These are phyloP conservation scores for Cephalopholis sonnerati DNA, from an alignment of 2,113 vertebrate genomes.

Conservation along the genomic window DNA sequence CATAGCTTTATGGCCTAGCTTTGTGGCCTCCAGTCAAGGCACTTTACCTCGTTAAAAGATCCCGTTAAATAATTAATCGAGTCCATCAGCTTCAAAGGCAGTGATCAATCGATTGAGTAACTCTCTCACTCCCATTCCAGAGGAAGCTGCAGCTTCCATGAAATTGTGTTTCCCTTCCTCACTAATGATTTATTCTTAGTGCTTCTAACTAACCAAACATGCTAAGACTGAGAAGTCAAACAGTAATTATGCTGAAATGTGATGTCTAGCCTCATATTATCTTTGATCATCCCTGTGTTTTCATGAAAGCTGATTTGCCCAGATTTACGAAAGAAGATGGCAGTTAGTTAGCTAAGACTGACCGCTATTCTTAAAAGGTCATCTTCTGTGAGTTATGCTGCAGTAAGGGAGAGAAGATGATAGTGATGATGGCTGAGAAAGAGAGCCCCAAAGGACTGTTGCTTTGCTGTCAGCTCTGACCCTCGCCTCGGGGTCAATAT, in stretches of 20 bases:
- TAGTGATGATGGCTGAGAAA: slow-evolving; percentile 25
- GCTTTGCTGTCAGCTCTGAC: slow-evolving; percentile 46
- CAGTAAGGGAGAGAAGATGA: slow-evolving; percentile 11
- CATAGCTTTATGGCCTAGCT: slow-evolving; percentile 59
- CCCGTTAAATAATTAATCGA: slow-evolving; percentile 80
- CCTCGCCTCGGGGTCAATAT: slow-evolving; percentile 47
- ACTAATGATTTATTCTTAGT: slow-evolving; percentile 50
- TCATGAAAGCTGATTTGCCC: slow-evolving; percentile 46
- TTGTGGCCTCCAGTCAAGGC: slow-evolving; percentile 65
- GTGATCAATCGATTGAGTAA: slow-evolving; percentile 67
- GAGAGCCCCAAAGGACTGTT: slow-evolving; percentile 27
- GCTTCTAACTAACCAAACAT: slow-evolving; percentile 44
- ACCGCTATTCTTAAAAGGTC: slow-evolving; percentile 36
- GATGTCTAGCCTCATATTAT: slow-evolving; percentile 3
- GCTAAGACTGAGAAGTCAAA: slow-evolving; percentile 53
- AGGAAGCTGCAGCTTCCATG: slow-evolving; percentile 55
- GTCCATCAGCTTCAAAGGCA: slow-evolving; percentile 75
- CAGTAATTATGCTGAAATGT: slow-evolving; percentile 45
- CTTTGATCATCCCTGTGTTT: slow-evolving; percentile 36
- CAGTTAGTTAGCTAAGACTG: slow-evolving; percentile 15
- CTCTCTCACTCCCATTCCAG: slow-evolving; percentile 29
- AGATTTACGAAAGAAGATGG: slow-evolving; percentile 32
- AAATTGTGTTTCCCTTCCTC: slow-evolving; percentile 46
- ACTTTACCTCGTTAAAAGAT: slow-evolving; percentile 76
- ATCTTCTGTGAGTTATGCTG: slow-evolving; percentile 21